These are phyloP conservation scores for Boloria selene DNA, from an alignment of 2,888 invertebrate species.

Conservation along the genomic window DNA sequence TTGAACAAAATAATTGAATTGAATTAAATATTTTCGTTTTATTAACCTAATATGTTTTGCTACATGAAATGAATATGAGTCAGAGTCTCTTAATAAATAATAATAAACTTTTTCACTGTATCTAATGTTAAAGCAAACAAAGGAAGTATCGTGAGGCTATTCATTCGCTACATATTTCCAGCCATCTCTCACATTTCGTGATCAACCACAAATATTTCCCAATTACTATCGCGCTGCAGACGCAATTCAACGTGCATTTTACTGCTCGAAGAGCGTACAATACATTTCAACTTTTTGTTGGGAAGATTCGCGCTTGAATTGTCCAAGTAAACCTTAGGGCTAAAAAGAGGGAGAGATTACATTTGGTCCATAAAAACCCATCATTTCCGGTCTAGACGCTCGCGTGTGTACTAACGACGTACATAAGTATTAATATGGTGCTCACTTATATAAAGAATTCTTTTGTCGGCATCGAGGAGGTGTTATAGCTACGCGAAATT, in stretches of 20 bases:
- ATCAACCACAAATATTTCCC: constrained; percentile 10
- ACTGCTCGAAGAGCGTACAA: constrained; percentile 8
- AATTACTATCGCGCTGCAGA: constrained; percentile 12
- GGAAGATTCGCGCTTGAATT: constrained; percentile 13
- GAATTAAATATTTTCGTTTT: too few relatives aligned
- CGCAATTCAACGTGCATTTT: constrained; percentile 16
- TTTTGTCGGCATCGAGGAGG: constrained; percentile 44
- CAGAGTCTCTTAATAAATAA: too few relatives aligned
- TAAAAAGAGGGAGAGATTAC: constrained; percentile 26
- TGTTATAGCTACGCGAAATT: constrained; percentile 49
- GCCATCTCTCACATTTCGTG: constrained; percentile 47
- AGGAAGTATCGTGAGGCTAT: too few relatives aligned
- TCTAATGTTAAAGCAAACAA: too few relatives aligned
- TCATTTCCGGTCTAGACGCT: constrained; percentile 67
- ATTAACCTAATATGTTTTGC: too few relatives aligned
- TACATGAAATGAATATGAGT: too few relatives aligned
- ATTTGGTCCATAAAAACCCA: constrained; percentile 38
- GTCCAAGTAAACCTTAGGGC: constrained; percentile 25
- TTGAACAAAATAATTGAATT: too few relatives aligned
- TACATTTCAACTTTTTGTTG: constrained; percentile 9
- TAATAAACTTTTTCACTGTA: too few relatives aligned
- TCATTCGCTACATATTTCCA: constrained; percentile 43
- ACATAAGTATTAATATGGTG: constrained; percentile 55
- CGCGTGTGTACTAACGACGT: constrained; percentile 62
- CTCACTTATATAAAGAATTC: constrained; percentile 23